Evolutionary conservation across 2,888 invertebrate genomes (phyloP).

Genomic region (Baronia brevicornis): DNA sequence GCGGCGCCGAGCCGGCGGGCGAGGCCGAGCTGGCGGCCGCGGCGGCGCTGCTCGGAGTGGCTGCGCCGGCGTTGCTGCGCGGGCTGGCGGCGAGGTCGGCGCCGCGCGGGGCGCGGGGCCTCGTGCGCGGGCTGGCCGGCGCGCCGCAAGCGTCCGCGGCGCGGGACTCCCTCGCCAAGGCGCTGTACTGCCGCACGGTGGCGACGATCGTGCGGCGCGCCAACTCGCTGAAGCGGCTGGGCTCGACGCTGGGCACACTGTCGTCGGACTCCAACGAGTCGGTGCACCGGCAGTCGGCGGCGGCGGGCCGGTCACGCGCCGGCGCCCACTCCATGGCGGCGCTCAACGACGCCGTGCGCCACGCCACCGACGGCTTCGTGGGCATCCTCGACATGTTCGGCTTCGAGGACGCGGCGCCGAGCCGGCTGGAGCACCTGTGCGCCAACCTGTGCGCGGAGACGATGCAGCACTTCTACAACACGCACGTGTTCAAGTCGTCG

Average conservation of each 20-base stretch:
- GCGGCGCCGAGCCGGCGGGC: slow-evolving; percentile 86
- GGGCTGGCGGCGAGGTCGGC: slow-evolving; percentile 74
- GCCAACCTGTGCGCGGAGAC: slow-evolving; percentile 97
- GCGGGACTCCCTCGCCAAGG: slow-evolving; percentile 93
- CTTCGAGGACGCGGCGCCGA: slow-evolving; percentile 93
- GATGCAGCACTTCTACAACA: slow-evolving; percentile 98
- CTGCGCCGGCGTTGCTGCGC: slow-evolving; percentile 81
- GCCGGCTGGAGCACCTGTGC: slow-evolving; percentile 94
- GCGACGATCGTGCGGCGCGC: slow-evolving; percentile 95
- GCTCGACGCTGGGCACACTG: slow-evolving; percentile 88
- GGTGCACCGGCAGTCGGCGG: slow-evolving; percentile 81
- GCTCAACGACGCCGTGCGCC: slow-evolving; percentile 92
- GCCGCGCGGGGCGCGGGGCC: slow-evolving; percentile 87
- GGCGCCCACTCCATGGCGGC: slow-evolving; percentile 95
- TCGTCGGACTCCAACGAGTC: slow-evolving; percentile 95
- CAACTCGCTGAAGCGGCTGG: slow-evolving; percentile 91
- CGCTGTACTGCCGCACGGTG: slow-evolving; percentile 94
- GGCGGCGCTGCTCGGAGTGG: slow-evolving; percentile 85
- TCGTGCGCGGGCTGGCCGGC: slow-evolving; percentile 88
- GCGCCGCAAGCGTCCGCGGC: slow-evolving; percentile 90
- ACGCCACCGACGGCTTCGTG: slow-evolving; percentile 96
- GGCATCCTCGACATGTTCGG: slow-evolving; percentile 98
- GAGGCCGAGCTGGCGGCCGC: slow-evolving; percentile 88
- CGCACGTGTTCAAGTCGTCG: slow-evolving; percentile 89
- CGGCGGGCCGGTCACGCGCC: slow-evolving; percentile 84